Conservation (phyloP, 2,888 invertebrate species). For the Chaitophorus viminalis region DNA sequence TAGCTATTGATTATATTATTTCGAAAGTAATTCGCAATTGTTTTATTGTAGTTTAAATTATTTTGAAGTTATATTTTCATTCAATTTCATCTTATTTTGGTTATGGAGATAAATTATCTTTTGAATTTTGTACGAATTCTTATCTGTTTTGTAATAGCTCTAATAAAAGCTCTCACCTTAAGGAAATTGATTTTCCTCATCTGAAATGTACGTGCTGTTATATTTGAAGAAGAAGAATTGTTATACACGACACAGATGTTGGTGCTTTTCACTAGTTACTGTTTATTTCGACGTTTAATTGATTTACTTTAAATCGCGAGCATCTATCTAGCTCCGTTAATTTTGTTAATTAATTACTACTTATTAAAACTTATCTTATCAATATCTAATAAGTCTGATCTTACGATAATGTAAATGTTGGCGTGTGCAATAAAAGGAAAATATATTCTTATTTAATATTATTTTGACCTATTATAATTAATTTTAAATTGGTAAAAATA, state of each 20-base stretch:
- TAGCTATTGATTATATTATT: not conserved
- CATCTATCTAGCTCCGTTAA: conserved; percentile 10
- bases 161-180: conserved; percentile 21
- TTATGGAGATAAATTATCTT: conserved; percentile 19
- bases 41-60: not conserved
- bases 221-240: conserved; percentile 46
- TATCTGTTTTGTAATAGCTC: conserved; percentile 5
- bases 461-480: too few relatives aligned
- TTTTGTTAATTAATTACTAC: conserved; percentile 25
- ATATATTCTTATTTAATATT: not conserved
- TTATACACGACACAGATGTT: conserved; percentile 17
- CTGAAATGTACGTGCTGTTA: not conserved
- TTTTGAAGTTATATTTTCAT: conserved; percentile 3
- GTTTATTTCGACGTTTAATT: conserved; percentile 29
- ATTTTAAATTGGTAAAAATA: too few relatives aligned
- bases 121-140: conserved; percentile 14
- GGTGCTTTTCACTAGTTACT: conserved; percentile 21
- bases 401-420: not conserved
- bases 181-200: not conserved
- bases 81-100: not conserved
- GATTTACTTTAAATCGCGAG: conserved; percentile 23
- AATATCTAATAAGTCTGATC: not conserved
- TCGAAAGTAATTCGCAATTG: not conserved
- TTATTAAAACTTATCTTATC: not conserved
- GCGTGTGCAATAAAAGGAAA: not conserved